Evolutionary conservation across 2,888 invertebrate species (phyloP), one percentile per base, ranked within the genome.

Genomic region (Salpingus planirostris): DNA sequence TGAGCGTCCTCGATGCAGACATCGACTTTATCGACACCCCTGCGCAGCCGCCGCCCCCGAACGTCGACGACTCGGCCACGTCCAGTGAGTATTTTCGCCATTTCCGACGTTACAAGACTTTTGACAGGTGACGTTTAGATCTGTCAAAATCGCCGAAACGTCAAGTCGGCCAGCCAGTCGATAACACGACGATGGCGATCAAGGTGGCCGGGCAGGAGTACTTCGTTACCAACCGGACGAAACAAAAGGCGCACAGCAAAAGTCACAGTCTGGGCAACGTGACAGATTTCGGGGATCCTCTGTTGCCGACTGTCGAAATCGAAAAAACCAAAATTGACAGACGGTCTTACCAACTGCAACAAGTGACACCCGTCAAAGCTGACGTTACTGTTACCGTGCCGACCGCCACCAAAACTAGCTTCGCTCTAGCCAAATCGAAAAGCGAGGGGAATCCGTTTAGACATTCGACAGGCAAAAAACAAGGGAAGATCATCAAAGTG

Each of bases 11-110:
- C 25, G 80, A 80, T 50, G 72, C 76, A 14, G 80, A 81, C 52
- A 79, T 83, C 29, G 79, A 80, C 59, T 83, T 78, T 49, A 81
- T 83, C 42, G 82, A 82, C 52, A 78, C 68, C 6, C 31, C n/a
- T n/a, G n/a, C n/a, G n/a, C n/a, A n/a, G n/a, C n/a, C n/a, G n/a
- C n/a, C n/a, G n/a, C n/a, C n/a, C n/a, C n/a, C n/a, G n/a, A n/a
- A n/a, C n/a, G n/a, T n/a, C n/a, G 11, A 24, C 24, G 24, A 10
- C 11, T 7, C 3, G 11, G 11, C 3, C 8, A 8, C 11, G 23
- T 4, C 6, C 10, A 11, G 23, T 10, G 23, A 8, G 23, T 4
- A 4, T 27, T 27, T 14, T 7, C 15, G 24, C 13, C 11, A 11
- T 8, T 29, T 21, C 14, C 13, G 10, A 11, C 13, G 14, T 26